Conservation (phyloP, 2,113 vertebrate genomes). For the Aphyosemion australe region DNA sequence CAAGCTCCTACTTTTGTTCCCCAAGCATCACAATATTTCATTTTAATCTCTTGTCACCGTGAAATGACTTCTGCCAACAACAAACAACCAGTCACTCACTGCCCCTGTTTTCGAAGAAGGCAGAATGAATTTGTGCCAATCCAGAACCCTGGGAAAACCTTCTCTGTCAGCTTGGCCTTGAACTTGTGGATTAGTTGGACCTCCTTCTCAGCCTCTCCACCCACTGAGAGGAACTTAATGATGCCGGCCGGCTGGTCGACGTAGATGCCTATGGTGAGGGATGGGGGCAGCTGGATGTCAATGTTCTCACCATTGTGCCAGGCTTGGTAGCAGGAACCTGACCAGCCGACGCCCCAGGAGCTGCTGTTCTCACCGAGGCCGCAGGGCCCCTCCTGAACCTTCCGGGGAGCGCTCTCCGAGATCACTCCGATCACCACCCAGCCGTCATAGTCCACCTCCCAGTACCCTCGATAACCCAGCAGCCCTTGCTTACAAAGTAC, state of each 20-base stretch:
- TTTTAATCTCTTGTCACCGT: neutral
- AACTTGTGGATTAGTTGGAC: constrained; percentile 72
- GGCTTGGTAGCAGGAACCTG: constrained; percentile 75
- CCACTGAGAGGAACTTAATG: constrained; percentile 73
- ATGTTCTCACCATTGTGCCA: constrained; percentile 77
- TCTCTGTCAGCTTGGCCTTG: constrained; percentile 60
- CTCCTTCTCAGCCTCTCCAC: constrained; percentile 63
- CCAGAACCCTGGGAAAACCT: constrained; percentile 76
- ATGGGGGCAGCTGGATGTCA: constrained; percentile 48
- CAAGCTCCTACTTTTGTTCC: constrained; percentile 40
- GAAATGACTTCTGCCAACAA: neutral
- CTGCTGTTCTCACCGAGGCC: constrained; percentile 77
- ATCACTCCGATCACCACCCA: constrained; percentile 80
- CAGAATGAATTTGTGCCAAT: constrained; percentile 75
- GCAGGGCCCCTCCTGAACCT: constrained; percentile 61
- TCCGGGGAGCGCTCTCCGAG: constrained; percentile 61
- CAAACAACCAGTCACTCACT: constrained; percentile 26
- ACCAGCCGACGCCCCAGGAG: constrained; percentile 81
- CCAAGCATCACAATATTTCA: constrained; percentile 31
- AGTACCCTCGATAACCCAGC: constrained; percentile 75
- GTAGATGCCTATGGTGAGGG: constrained; percentile 68
- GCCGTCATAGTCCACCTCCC: constrained; percentile 78
- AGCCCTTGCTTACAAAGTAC: constrained; percentile 78
- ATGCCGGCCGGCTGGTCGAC: constrained; percentile 79
- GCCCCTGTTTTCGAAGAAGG: constrained; percentile 64